Conservation (phyloP, 37 sponge, comb jelly and placozoan species). For the Aphrocallistes beatrix region DNA sequence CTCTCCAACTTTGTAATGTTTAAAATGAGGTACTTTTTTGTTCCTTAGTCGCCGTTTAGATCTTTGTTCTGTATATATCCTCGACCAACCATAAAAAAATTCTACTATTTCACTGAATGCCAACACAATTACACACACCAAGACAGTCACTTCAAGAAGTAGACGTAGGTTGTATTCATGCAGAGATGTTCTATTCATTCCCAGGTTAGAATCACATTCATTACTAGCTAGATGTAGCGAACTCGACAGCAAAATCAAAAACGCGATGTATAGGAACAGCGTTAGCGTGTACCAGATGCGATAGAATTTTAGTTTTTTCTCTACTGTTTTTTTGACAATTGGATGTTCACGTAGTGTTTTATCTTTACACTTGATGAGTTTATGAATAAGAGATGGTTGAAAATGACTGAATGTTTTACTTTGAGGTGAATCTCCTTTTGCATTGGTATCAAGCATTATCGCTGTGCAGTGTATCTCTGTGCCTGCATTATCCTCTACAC, state of each 20-base stretch:
- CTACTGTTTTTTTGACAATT: not conserved
- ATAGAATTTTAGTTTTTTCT: constrained; percentile 3
- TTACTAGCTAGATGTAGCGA: not conserved
- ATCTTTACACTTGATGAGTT: not conserved
- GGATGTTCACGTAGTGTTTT: not conserved
- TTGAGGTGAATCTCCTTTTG: not conserved
- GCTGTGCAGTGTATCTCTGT: constrained; percentile 8
- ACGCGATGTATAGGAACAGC: not conserved
- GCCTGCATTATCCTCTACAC: not conserved
- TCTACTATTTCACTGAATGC: not conserved
- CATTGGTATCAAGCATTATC: not conserved
- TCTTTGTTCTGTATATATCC: not conserved
- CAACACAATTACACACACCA: not conserved
- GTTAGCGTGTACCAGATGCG: not conserved
- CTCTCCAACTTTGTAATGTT: too few species aligned
- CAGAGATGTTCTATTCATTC: not conserved
- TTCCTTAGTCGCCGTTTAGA: too few species aligned
- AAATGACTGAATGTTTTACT: not conserved
- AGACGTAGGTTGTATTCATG: not conserved
- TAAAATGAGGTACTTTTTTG: too few species aligned
- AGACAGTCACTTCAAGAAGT: not conserved
- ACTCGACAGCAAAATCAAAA: not conserved
- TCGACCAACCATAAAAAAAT: not conserved
- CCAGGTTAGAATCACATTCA: not conserved
- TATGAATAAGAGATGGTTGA: not conserved